Conservation (phyloP, 2,113 vertebrate genomes). For the Alaudala cheleensis region DNA sequence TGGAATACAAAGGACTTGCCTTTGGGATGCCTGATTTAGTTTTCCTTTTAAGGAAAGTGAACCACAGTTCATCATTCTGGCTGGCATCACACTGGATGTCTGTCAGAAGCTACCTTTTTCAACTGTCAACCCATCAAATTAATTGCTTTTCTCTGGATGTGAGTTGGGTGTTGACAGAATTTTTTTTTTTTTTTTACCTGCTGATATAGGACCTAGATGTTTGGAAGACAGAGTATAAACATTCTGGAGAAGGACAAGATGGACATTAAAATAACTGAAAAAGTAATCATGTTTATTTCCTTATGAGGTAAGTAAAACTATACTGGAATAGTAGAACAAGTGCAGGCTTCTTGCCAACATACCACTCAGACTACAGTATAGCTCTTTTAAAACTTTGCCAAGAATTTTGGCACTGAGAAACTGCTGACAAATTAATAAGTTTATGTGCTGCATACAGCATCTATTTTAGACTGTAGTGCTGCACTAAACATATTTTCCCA, state of each 20-base stretch:
- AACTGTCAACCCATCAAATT: constrained; percentile 55
- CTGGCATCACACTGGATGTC: constrained; percentile 19
- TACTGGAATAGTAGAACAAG: constrained; percentile 25
- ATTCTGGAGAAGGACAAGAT: constrained; percentile 50
- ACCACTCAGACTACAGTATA: constrained; percentile 24
- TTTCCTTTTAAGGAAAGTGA: constrained; percentile 25
- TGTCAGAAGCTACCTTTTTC: constrained; percentile 52
- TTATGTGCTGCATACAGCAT: constrained; percentile 27
- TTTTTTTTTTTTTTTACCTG: not conserved
- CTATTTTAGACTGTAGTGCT: not conserved
- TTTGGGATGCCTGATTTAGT: constrained; percentile 31
- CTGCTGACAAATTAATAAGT: constrained; percentile 67
- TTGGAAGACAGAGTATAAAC: not conserved
- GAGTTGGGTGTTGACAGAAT: not conserved
- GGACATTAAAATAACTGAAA: constrained; percentile 21
- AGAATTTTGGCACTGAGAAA: constrained; percentile 45
- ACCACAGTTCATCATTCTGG: not conserved
- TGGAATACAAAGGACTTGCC: constrained; percentile 29
- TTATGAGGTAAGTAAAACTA: constrained; percentile 47
- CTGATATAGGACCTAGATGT: not conserved
- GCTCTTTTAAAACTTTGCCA: constrained; percentile 42
- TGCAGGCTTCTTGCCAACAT: constrained; percentile 43
- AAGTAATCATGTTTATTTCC: constrained; percentile 36
- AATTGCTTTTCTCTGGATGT: constrained; percentile 46
- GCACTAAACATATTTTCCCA: constrained; percentile 45